A percentile compares a stretch with the other conserved stretches of the same genome.
Evolutionary conservation across 1,140 invertebrate species (phyloP).

Genomic region (Araneus ventricosus): DNA sequence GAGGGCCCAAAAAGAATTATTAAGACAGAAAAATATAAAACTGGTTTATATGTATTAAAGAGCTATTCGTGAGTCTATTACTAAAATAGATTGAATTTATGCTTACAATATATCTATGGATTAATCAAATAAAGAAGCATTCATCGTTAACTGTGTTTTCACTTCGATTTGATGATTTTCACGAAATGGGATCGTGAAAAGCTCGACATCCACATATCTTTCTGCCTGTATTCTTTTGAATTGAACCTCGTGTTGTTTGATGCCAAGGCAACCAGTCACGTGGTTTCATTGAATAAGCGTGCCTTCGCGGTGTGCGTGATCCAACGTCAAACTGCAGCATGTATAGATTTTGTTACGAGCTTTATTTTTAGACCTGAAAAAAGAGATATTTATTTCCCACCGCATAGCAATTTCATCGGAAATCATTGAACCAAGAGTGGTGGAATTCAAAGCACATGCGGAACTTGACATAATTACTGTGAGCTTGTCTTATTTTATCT

Average conservation of each 20-base stretch:
- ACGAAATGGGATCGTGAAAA: neutral
- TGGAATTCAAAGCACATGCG: neutral
- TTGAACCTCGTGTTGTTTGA: neutral
- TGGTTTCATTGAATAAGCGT: neutral
- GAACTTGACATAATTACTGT: neutral
- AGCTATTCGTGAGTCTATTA: neutral
- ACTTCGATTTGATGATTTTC: neutral
- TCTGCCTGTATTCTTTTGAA: neutral
- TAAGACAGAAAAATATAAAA: too few relatives aligned
- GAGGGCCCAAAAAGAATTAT: too few relatives aligned
- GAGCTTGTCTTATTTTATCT: neutral
- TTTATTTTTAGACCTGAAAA: conserved; percentile 10
- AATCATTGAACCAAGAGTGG: neutral
- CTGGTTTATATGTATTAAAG: neutral
- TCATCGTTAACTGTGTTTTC: neutral
- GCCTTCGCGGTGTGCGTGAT: neutral
- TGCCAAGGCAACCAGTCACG: neutral
- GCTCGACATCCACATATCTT: neutral
- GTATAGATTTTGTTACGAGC: neutral
- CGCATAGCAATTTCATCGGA: neutral
- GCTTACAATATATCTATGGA: neutral
- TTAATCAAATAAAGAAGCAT: neutral
- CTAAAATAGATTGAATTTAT: neutral
- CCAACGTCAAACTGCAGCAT: neutral
- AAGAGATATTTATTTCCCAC: neutral